Evolutionary conservation across 2,888 invertebrate genomes (phyloP), one percentile per base, ranked within the genome.

Genomic region (Pristionchus exspectatus): DNA sequence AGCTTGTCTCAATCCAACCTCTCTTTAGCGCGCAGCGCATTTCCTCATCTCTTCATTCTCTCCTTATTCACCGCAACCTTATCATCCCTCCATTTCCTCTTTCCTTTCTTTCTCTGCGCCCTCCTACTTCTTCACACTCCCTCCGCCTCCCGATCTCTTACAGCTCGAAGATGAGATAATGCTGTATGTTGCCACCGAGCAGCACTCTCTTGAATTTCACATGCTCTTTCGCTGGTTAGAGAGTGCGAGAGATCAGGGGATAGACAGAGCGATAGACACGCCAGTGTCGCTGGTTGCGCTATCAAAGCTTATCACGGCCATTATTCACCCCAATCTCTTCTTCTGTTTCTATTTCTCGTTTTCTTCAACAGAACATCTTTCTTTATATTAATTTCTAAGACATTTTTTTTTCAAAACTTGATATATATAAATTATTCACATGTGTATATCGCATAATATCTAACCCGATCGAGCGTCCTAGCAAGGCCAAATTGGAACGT

Each of bases 31-130:
- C 74, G 38, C 33, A 33, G 74, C 74, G 38, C 74, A 74, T 84
- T 84, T 21, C 54, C 59, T 54, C 18, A 56, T 54, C 84, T 84
- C 84, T 84, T 14, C 84, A 50, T 12, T 50, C 84, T 38, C 83
- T 44, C 27, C 50, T 44, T 83, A 16, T 44, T 24, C 27, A 21
- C 24, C 38, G 24, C 27, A 18, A 38, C 56, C 84, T 84, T 84
- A 56, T 59, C 84, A 56, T 59, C 59, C 14, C 33, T 56, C 21
- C 30, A 12, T 50, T 83, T 56, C 16, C 4, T 30, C 33, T 21
- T 84, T 33, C 9, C 59, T 84, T 54, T 84, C 84, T 54, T 54
- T 84, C 84, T 84, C 84, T 84, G 4, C 33, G 2, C 38, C 38
- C 74, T 84, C 74, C 30, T 38, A 2, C 16, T 18, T 74, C 24